These are phyloP conservation scores for Heliangelus exortis DNA, from an alignment of 2,797 vertebrate genomes.

Conservation along the genomic window DNA sequence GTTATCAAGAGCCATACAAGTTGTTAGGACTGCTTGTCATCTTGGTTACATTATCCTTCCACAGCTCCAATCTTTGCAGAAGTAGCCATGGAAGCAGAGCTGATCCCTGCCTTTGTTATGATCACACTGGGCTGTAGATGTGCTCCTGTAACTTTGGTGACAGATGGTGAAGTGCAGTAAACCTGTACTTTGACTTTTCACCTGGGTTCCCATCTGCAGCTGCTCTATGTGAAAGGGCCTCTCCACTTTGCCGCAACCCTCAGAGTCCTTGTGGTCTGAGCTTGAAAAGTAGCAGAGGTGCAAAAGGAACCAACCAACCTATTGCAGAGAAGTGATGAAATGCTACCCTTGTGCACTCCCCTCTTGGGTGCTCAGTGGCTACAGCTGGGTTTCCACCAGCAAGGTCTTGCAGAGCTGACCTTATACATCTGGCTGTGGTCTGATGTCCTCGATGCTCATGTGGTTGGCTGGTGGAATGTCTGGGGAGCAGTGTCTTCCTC, in stretches of 20 bases:
- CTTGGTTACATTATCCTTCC: not conserved
- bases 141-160: not conserved
- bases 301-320: not conserved
- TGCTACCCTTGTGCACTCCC: not conserved
- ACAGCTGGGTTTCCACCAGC: not conserved
- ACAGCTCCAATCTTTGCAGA: not conserved
- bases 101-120: not conserved
- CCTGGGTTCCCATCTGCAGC: not conserved
- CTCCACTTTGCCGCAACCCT: not conserved
- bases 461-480: not conserved
- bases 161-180: not conserved
- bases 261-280: not conserved
- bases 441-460: not conserved
- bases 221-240: not conserved
- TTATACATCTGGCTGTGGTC: not conserved
- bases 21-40: not conserved
- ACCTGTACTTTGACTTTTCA: not conserved
- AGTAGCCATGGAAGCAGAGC: not conserved
- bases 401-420: rapidly evolving
- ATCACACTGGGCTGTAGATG: not conserved
- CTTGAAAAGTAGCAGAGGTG: not conserved
- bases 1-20: not conserved
- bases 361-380: not conserved
- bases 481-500: not conserved
- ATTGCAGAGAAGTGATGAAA: not conserved